A percentile compares a stretch with the other conserved stretches of the same genome.
Conservation (phyloP, 1,140 invertebrate species). For the Drosophila pseudoobscura region DNA sequence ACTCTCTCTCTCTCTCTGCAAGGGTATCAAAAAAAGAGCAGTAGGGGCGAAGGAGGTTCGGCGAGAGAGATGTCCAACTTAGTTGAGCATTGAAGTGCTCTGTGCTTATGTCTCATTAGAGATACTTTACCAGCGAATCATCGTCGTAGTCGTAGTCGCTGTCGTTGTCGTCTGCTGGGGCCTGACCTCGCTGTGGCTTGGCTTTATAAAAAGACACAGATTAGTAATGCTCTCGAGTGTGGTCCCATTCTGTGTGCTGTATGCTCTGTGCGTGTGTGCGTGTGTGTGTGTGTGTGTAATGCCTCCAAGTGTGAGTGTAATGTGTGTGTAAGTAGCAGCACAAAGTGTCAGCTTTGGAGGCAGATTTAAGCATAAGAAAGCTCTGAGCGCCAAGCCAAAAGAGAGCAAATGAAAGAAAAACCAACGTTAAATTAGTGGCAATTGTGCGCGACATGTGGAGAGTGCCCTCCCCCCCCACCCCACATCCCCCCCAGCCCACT, state of each 20-base stretch:
- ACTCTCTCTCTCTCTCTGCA: background rate
- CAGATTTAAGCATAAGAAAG: conserved; percentile 73
- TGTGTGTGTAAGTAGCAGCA: conserved; percentile 75
- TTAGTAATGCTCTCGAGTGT: conserved; percentile 76
- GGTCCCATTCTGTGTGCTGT: conserved; percentile 22
- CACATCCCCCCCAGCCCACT: too few relatives aligned
- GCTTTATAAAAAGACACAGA: conserved; percentile 76
- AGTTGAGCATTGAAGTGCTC: conserved; percentile 62
- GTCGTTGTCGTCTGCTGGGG: conserved; percentile 41
- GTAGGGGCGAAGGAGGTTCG: conserved; percentile 4
- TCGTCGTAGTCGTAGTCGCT: conserved; percentile 27
- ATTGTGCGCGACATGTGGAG: conserved; percentile 77
- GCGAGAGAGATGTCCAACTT: conserved; percentile 51
- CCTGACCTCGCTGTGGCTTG: conserved; percentile 69
- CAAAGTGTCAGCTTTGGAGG: conserved; percentile 79
- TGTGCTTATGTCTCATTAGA: conserved; percentile 79
- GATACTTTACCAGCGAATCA: conserved; percentile 73
- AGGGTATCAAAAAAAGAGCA: conserved; percentile 7
- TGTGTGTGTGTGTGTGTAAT: conserved; percentile 6
- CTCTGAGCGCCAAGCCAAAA: conserved; percentile 24
- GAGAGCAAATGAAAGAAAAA: conserved; percentile 58
- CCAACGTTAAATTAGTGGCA: conserved; percentile 78
- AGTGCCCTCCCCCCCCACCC: background rate
- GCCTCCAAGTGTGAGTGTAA: conserved; percentile 43
- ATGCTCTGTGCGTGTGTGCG: conserved; percentile 5